Base-by-base conservation (phyloP, 2,888 invertebrate species). In the Ectobius pallidus region DNA sequence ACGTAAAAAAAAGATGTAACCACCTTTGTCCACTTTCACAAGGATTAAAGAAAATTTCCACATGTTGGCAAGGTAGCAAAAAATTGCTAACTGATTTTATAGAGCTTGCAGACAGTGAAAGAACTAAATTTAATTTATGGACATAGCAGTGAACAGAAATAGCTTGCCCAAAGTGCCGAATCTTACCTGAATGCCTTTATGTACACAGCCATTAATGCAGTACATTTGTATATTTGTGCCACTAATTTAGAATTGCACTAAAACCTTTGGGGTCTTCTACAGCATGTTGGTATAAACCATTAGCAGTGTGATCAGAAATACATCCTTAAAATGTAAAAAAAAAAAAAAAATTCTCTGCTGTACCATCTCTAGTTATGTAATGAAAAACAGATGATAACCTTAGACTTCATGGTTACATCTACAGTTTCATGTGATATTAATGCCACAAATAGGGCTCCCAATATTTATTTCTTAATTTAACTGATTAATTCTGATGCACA, bases 121-220 rank as follows among this genome's bases (percentile, higher is more conserved):
- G 18, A 49, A 49, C 49, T 49, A n/a, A 49, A 49, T 49, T 49
- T 49, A 14, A 49, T 49, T 49, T 49, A 49, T 49, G 49, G 18
- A n/a, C 49, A 49, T 49, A 49, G 49, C 49, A 49, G 18, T 49
- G 49, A 49, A 18, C 49, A 49, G n/a, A 49, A 49, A 49, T 49
- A 6, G 18, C n/a, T 49, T 49, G 39, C 39, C 39, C 14, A 14
- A 39, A 39, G 7, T 39, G 39, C 39, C 39, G 39, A 39, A 39
- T 39, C 39, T 39, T 39, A 39, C 39, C 39, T 39, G 39, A 39
- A 39, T 6, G 39, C 14, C 39, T 39, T 39, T 39, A 39, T 39
- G 39, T 39, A 9, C 14, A 14, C 39, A 14, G 39, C 39, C 39
- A 39, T 39, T 39, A 39, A 6, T 39, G 39, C 39, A 39, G 39